These are phyloP conservation scores for Loriculus beryllinus DNA, from an alignment of 2,797 vertebrate species.

Conservation along the genomic window DNA sequence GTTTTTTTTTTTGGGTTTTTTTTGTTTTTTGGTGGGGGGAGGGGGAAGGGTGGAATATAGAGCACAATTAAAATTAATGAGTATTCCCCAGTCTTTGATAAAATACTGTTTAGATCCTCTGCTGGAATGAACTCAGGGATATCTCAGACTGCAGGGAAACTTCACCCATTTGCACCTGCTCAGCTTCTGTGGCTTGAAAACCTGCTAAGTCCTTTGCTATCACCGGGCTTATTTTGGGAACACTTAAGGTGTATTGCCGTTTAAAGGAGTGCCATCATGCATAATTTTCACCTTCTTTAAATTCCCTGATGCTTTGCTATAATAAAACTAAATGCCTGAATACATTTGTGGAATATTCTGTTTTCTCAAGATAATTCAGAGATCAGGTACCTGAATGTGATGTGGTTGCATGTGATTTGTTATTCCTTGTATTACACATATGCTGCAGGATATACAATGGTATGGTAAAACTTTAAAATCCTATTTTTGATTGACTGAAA, in stretches of 20 bases:
- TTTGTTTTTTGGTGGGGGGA: no score
- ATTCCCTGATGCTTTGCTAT: not conserved
- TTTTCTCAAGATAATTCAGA: not conserved
- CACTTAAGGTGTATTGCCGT: not conserved
- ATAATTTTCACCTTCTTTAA: not conserved
- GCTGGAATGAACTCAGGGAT: not conserved
- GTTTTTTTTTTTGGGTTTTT: not conserved
- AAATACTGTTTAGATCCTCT: not conserved
- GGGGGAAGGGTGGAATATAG: no score
- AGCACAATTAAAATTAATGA: not conserved
- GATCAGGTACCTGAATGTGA: not conserved
- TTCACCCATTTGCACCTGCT: not conserved
- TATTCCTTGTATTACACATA: not conserved
- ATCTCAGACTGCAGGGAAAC: not conserved
- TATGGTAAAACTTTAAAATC: not conserved
- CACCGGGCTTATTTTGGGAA: not conserved
- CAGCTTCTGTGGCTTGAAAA: not conserved
- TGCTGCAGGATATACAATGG: not conserved
- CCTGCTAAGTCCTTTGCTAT: not conserved
- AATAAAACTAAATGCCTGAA: not conserved
- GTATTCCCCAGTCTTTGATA: not conserved
- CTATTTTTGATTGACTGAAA: not conserved
- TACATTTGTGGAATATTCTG: not conserved
- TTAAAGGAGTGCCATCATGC: not conserved
- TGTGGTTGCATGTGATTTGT: accelerated